Conservation (phyloP, 2,888 invertebrate species). For the Agelastica alni region DNA sequence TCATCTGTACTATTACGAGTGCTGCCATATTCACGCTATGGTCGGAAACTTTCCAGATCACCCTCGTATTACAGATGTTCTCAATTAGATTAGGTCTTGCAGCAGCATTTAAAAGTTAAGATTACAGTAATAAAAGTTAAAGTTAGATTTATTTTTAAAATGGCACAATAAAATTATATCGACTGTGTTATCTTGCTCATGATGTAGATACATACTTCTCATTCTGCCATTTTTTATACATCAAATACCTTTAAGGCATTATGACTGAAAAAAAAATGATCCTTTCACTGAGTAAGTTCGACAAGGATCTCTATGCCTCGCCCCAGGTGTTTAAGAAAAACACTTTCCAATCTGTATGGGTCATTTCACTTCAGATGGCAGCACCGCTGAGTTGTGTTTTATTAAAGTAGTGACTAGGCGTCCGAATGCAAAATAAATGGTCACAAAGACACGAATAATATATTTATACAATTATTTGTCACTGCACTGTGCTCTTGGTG, state of each 20-base stretch:
- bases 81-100: too few relatives aligned
- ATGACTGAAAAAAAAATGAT: constrained; percentile 13
- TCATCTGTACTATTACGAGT: too few relatives aligned
- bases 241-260: constrained; percentile 9
- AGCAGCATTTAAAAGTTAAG: too few relatives aligned
- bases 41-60: too few relatives aligned
- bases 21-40: too few relatives aligned
- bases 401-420: not conserved
- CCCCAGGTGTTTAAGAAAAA: constrained; percentile 38
- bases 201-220: constrained; percentile 1
- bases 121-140: too few relatives aligned
- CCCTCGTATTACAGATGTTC: too few relatives aligned
- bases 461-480: too few relatives aligned
- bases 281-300: constrained; percentile 6
- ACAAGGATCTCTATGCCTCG: constrained; percentile 13
- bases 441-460: too few relatives aligned
- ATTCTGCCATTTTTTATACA: constrained; percentile 7
- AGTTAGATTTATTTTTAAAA: too few relatives aligned
- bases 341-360: constrained; percentile 40
- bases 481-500: too few relatives aligned
- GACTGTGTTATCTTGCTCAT: constrained; percentile 2
- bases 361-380: constrained; percentile 34
- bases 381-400: constrained; percentile 9
- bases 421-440: not conserved
- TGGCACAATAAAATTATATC: too few relatives aligned